A percentile compares a stretch with the other conserved stretches of the same genome.
Evolutionary conservation across 2,888 invertebrate species (phyloP).

Genomic region (Tiliacea aurago): DNA sequence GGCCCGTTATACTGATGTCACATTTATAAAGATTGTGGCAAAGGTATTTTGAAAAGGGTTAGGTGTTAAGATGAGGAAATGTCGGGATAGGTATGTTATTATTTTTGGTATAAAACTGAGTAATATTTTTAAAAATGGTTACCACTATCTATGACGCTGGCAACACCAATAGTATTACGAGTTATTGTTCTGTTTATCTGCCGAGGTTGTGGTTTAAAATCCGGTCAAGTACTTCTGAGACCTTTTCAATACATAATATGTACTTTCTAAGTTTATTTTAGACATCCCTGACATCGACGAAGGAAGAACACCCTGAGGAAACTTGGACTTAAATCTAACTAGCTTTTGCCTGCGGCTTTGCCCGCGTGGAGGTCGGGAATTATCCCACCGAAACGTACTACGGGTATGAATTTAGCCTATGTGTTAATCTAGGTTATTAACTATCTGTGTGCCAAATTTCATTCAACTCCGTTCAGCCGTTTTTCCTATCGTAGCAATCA

Average conservation of each 20-base stretch:
- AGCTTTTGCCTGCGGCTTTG: no score
- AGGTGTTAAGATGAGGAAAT: conserved; percentile 24
- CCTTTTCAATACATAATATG: no score
- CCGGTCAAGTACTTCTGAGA: no score
- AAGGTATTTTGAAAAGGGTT: conserved; percentile 44
- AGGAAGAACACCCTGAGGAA: neutral
- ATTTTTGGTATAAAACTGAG: conserved; percentile 9
- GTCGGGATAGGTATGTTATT: neutral
- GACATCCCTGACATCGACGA: neutral
- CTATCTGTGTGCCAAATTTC: no score
- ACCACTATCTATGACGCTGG: neutral
- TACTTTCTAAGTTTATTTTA: neutral
- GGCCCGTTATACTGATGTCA: conserved; percentile 31
- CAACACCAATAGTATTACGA: no score
- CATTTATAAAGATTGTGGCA: conserved; percentile 42
- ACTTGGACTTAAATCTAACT: neutral
- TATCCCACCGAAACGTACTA: no score
- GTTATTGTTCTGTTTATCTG: neutral
- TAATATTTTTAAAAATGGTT: neutral
- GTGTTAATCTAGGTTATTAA: no score
- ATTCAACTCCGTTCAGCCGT: no score
- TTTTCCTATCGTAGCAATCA: no score
- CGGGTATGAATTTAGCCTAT: no score
- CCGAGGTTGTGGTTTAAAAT: neutral
- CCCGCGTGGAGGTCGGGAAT: no score